phyloP scores from a whole-genome alignment of 2,797 vertebrate genomes.

The Sebastes melanostomus region DNA sequence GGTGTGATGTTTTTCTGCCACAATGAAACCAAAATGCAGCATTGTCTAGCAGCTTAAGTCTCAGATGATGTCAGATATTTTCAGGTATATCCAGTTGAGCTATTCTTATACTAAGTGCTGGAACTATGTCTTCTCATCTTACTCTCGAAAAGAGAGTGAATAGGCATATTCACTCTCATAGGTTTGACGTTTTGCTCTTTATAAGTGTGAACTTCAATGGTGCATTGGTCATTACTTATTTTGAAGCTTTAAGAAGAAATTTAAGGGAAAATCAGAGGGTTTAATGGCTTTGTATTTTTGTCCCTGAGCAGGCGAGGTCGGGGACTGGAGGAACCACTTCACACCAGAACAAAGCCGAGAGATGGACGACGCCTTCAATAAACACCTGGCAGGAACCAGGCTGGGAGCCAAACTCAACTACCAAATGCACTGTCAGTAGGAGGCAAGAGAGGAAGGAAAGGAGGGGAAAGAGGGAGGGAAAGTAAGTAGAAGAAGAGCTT shows the following conservation, averaged over 20 bases:
- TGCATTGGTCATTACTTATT: not conserved
- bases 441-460: not conserved
- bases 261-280: not conserved
- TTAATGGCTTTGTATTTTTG: not conserved
- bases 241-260: not conserved
- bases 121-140: too few relatives aligned
- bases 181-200: not conserved
- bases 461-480: not conserved
- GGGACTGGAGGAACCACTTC: conserved; percentile 81
- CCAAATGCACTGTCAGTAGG: conserved; percentile 65
- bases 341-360: conserved; percentile 73
- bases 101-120: too few relatives aligned
- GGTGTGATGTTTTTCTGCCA: too few relatives aligned
- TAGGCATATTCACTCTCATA: too few relatives aligned
- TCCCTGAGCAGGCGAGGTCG: conserved; percentile 66
- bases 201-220: not conserved
- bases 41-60: too few relatives aligned
- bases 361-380: conserved; percentile 83
- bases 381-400: conserved; percentile 68
- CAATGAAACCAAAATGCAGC: too few relatives aligned
- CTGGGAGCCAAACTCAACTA: conserved; percentile 75
- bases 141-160: too few relatives aligned
- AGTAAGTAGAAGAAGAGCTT: too few relatives aligned
- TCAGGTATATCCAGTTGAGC: too few relatives aligned
- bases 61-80: too few relatives aligned